phyloP scores from a whole-genome alignment of 2,888 invertebrate genomes.

The Agriopis aurantiaria region DNA sequence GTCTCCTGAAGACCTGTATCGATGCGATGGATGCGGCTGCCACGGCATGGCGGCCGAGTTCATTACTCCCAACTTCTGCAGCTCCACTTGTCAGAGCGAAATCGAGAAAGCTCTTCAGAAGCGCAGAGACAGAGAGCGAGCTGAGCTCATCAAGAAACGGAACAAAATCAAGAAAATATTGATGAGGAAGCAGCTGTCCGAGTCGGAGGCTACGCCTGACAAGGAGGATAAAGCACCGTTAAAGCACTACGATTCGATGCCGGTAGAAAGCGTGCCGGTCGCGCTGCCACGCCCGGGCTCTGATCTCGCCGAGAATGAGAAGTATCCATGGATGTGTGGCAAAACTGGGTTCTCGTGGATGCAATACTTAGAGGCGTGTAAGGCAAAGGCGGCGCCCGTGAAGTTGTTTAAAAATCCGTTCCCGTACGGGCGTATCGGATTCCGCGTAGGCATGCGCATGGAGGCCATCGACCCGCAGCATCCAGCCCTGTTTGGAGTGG shows the following conservation, averaged over 20 bases:
- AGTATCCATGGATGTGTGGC: slow-evolving; percentile 90
- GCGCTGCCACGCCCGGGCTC: slow-evolving; percentile 22
- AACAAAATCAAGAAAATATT: slow-evolving; percentile 78
- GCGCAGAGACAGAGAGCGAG: slow-evolving; percentile 72
- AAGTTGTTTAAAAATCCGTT: slow-evolving; percentile 93
- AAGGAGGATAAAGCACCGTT: slow-evolving; percentile 62
- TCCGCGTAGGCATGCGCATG: slow-evolving; percentile 94
- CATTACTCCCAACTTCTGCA: slow-evolving; percentile 92
- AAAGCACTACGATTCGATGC: slow-evolving; percentile 65
- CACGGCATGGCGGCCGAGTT: slow-evolving; percentile 95
- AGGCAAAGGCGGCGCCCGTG: slow-evolving; percentile 90
- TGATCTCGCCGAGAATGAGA: slow-evolving; percentile 73
- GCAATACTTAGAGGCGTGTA: slow-evolving; percentile 90
- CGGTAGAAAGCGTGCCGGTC: slow-evolving; percentile 49
- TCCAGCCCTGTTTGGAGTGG: slow-evolving; percentile 95
- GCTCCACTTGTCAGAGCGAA: slow-evolving; percentile 88
- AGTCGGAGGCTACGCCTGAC: slow-evolving; percentile 63
- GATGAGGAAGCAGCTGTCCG: slow-evolving; percentile 73
- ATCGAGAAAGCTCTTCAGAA: slow-evolving; percentile 72
- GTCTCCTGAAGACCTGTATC: slow-evolving; percentile 90
- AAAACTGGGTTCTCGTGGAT: slow-evolving; percentile 93
- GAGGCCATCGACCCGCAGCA: slow-evolving; percentile 98
- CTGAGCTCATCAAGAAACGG: slow-evolving; percentile 72
- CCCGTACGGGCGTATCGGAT: slow-evolving; percentile 91
- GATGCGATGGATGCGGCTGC: slow-evolving; percentile 94